Evolutionary conservation across 2,888 invertebrate species (phyloP), one percentile per base, ranked within the genome.

Genomic region (Gortyna flavago): DNA sequence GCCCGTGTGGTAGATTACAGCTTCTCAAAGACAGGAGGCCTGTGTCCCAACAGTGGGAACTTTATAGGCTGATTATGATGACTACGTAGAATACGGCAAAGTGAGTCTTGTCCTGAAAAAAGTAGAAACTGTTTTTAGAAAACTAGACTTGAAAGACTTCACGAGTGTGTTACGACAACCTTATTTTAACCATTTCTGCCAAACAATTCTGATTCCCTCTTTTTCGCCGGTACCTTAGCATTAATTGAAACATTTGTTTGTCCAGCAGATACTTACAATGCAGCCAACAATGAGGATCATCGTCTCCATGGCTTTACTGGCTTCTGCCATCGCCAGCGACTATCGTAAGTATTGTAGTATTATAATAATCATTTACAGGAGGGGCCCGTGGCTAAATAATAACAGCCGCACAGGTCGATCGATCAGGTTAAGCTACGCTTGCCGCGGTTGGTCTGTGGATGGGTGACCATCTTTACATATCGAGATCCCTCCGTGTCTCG

Each of bases 281-380:
- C 94, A 95, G 89, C 89, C 92, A 11, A 81, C 92, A 35, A 88
- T 93, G 75, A 93, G 91, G 83, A 88, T 95, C 78, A 84, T 92
- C 75, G 89, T 94, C 11, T 92, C 93, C 1, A 77, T 95, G 72
- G 88, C 93, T 51, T 85, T 96, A 64, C 88, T 96, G 68, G 91
- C 95, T 0, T 94, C 95, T 2, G 94, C 91, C 1, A 81, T 93
- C 59, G 93, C 92, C 70, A 93, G 89, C 72, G 87, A 92, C 0
- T 94, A 95, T 81, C 94, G 96, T 96, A 83, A 95, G 96, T 95
- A 13, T 18, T 5, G 35, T 29, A 35, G 96, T 95, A 13, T 18
- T 7, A 44, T 29, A 35, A 16, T n/a, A 38, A 57, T 57, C 5
- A 5, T 62, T 35, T 25, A 11, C 32, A 35, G n/a, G n/a, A n/a